A percentile compares a stretch with the other conserved stretches of the same genome.
These are phyloP conservation scores for Sminthurinus aureus DNA, from an alignment of 2,888 invertebrate genomes.

Conservation along the genomic window DNA sequence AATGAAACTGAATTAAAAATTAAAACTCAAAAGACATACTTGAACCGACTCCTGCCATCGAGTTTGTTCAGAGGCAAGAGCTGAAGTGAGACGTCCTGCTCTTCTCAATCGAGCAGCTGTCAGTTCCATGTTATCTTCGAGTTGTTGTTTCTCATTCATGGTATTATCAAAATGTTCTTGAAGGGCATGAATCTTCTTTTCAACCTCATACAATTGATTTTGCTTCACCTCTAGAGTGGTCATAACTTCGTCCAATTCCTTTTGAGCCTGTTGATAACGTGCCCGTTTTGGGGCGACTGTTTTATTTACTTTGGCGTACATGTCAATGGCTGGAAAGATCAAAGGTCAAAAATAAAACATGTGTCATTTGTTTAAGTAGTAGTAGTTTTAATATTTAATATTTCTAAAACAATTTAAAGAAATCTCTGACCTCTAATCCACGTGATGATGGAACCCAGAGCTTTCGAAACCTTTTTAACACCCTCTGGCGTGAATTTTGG, in stretches of 20 bases:
- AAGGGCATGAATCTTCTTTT: conserved; percentile 71
- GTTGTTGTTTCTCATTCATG: conserved; percentile 76
- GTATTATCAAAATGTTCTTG: conserved; percentile 75
- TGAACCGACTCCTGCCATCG: conserved; percentile 81
- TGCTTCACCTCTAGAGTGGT: conserved; percentile 79
- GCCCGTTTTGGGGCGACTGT: conserved; percentile 88
- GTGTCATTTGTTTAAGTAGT: too few relatives aligned
- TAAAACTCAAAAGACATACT: conserved; percentile 62
- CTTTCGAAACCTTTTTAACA: conserved; percentile 85
- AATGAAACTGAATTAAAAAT: background rate
- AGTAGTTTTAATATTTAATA: too few relatives aligned
- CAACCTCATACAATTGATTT: conserved; percentile 80
- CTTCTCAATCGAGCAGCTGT: conserved; percentile 80
- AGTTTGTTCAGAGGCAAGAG: conserved; percentile 84
- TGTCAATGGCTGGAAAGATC: conserved; percentile 85
- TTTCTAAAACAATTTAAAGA: too few relatives aligned
- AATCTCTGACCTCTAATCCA: conserved; percentile 74
- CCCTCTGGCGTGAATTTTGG: conserved; percentile 85
- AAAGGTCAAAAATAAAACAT: too few relatives aligned
- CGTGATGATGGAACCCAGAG: conserved; percentile 88
- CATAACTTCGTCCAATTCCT: conserved; percentile 79
- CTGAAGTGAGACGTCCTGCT: conserved; percentile 84
- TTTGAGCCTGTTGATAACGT: conserved; percentile 65
- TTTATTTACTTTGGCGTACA: conserved; percentile 84
- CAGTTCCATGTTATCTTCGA: conserved; percentile 77